Base-by-base conservation (phyloP, 2,113 vertebrate species). In the Silurus asotus region DNA sequence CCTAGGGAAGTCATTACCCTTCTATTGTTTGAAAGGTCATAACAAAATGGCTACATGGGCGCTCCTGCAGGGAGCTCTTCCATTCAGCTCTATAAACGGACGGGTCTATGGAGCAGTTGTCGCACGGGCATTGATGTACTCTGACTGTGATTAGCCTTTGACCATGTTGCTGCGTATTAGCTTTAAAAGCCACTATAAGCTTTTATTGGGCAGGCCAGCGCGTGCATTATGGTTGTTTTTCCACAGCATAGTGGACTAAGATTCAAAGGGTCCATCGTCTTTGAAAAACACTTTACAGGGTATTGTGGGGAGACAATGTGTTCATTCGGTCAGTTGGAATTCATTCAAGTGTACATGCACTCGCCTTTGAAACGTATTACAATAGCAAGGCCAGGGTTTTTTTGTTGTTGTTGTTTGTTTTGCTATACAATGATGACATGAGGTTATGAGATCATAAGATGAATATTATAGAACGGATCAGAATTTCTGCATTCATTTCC, bases 1-100 rank as follows among this genome's bases (percentile, higher is more conserved):
- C 88, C 87, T 78, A 78, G 90, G 88, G 88, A 91, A 87, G 88
- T 81, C 90, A 91, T 91, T 90, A 90, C 88, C 88, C 88, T 89
- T 89, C 86, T 82, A 88, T 89, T 88, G 86, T 91, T 89, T 87
- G 87, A 91, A 89, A 91, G 88, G 88, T 88, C 88, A 89, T 74
- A 87, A 87, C 61, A 65, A 88, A 88, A 86, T 81, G 89, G 84
- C 84, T 87, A 83, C 87, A 89, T 89, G 87, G 80, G 78, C 25
- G 62, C 83, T 87, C 86, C 90, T 89, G 85, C 82, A 82, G 87
- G 83, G 83, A 83, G 83, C 80, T 48, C 75, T 70, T 88, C 74
- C 55, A 87, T 87, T 83, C 85, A 65, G 72, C 82, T 87, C 86
- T 84, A 83, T 88, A 88, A 85, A 89, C 88, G 83, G 87, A 75